Base-by-base conservation (phyloP, 2,797 vertebrate genomes). In the Mallotus villosus region DNA sequence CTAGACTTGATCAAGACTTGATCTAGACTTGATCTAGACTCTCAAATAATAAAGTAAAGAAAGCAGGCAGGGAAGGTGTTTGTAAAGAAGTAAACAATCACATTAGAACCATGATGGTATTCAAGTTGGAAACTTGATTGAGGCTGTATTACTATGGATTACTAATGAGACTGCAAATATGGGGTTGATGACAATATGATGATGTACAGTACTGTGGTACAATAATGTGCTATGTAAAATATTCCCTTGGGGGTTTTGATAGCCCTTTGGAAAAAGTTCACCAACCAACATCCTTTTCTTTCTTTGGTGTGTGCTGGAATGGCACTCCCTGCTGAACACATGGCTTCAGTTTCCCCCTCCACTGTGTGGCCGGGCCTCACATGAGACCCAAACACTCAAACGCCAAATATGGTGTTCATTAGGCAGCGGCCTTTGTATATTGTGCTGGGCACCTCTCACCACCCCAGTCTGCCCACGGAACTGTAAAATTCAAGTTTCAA, bases 361-460 rank as follows among this genome's bases (percentile, higher is more conserved):
- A 76, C 78, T 79, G 71, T 82, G 81, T 77, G 77, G 84, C 86
- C 79, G 71, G 77, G 75, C 22, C 78, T 82, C 68, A 71, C 75
- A 86, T 74, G 78, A 87, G 76, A 83, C 80, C 84, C 81, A 87
- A 86, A 88, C 85, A 85, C 70, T 88, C 68, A 77, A 83, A 80
- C 76, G 63, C 88, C 91, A 90, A 92, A 93, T 91, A 92, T 90
- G 88, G 90, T 77, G 78, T 80, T 90, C 77, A 87, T 86, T 84
- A 84, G 66, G 76, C 77, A 16, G 19, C 29, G 4, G 9, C 70
- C 71, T 72, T 55, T 61, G 37, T 73, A 68, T 71, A 78, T 71
- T 80, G 71, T 73, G 24, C 67, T 22, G 24, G 61, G 14, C 76
- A 86, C 71, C 67, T 81, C 63, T 55, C 69, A 74, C 74, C 74